Percentiles rank a stretch among this genome's conserved stretches.
Conservation (phyloP, 2,888 invertebrate species). For the Cetonia aurata region DNA sequence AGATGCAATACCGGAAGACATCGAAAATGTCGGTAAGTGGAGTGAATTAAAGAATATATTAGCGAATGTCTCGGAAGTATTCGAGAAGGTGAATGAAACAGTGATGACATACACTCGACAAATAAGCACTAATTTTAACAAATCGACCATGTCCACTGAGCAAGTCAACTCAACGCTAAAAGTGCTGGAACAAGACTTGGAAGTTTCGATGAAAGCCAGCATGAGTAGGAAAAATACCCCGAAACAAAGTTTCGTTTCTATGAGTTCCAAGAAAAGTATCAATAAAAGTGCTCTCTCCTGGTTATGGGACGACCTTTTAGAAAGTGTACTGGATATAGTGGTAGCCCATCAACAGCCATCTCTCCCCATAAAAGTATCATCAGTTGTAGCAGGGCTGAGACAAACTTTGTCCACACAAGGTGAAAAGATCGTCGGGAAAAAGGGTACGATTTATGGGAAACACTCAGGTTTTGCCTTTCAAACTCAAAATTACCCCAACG, state of each 20-base stretch:
- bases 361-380: not conserved
- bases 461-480: conserved; percentile 88
- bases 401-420: not conserved
- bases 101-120: conserved; percentile 9
- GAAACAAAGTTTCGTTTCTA: too few relatives aligned
- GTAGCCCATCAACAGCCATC: not conserved
- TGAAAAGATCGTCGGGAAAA: conserved; percentile 72
- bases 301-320: conserved; percentile 24
- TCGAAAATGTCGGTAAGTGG: conserved; percentile 15
- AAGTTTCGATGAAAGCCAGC: not conserved
- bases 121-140: not conserved
- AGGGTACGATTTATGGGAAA: conserved; percentile 76
- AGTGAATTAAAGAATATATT: not conserved
- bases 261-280: not conserved
- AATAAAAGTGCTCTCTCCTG: conserved; percentile 1
- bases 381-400: not conserved
- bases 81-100: not conserved
- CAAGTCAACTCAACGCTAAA: not conserved
- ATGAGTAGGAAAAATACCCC: not conserved
- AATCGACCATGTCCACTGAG: not conserved
- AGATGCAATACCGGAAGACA: not conserved
- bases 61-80: not conserved
- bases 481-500: conserved; percentile 92
- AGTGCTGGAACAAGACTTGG: conserved; percentile 6
- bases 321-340: conserved; percentile 1